Evolutionary conservation across 1,140 invertebrate species (phyloP), one percentile per base, ranked within the genome.

Genomic region (Brachionus manjavacas): DNA sequence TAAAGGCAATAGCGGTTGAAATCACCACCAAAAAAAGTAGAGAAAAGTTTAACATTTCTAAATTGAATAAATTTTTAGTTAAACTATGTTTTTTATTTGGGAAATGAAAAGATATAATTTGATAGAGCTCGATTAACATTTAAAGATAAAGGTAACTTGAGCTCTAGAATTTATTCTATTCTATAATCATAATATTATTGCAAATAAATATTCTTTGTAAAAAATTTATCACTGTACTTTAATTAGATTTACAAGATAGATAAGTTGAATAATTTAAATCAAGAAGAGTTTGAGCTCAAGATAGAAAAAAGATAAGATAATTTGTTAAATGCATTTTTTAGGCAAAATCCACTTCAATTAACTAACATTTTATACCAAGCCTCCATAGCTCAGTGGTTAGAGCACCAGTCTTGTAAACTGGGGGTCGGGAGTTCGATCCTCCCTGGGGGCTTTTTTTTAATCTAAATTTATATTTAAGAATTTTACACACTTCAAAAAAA

Each of bases 331-430:
- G n/a, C n/a, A 60, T 25, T 35, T 35, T 35, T 35, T 35, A 35
- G 31, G 6, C 31, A 35, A 35, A 35, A 35, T 35, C 4, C 31
- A 35, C 4, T 6, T 35, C 4, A 1, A 6, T 3, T 35, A 35
- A 35, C 23, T 60, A 60, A 8, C 52, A 23, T 20, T 20, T 60
- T 60, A 7, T 23, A 72, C 70, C n/a, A 20, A 39, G 94, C 93
- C 93, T 94, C 93, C 93, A 93, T 94, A 94, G 94, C 93, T 94
- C 93, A 94, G 93, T 93, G 94, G 94, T 93, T 93, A 94, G 93
- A 94, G 93, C 94, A 94, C 93, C 94, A 93, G 94, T 94, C 94
- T 94, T 93, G 93, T 94, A 94, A 94, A 94, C 94, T 93, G 94
- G 93, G 93, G 93, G 93, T 94, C 93, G 93, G 93, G 93, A 94